Evolutionary conservation across 1,140 invertebrate species (phyloP).

Genomic region (Arion vulgaris): DNA sequence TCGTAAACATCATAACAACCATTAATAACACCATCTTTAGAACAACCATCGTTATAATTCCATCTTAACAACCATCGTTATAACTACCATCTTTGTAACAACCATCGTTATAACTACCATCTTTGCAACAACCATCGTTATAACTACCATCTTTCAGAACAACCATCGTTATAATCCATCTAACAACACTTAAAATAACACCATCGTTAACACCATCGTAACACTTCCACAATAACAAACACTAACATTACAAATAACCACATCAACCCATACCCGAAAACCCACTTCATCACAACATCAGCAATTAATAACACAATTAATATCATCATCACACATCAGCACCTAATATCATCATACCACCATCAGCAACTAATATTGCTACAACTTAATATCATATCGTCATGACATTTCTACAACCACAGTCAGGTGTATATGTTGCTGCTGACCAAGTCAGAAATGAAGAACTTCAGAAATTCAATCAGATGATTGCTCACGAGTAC

Average conservation of each 20-base stretch:
- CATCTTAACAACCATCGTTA: not conserved
- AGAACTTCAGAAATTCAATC: not conserved
- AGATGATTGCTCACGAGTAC: conserved; percentile 7
- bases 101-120: not conserved
- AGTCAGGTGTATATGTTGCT: not conserved
- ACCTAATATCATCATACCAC: too few species aligned
- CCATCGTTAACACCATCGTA: not conserved
- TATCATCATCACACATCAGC: too few species aligned
- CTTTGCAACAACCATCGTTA: too few species aligned
- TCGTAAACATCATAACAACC: not conserved
- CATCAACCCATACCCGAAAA: too few species aligned
- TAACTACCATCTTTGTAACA: not conserved
- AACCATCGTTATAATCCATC: too few species aligned
- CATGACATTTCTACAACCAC: too few species aligned
- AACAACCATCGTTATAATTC: not conserved
- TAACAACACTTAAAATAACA: not conserved
- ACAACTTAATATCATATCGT: too few species aligned
- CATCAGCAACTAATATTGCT: too few species aligned
- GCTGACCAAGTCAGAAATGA: not conserved
- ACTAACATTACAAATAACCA: too few species aligned
- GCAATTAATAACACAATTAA: too few species aligned
- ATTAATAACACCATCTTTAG: not conserved
- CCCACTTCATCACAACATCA: too few species aligned
- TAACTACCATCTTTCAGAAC: not conserved
- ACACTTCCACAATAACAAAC: too few species aligned